phyloP scores from a whole-genome alignment of 1,140 invertebrate species.

The Globodera rostochiensis region DNA sequence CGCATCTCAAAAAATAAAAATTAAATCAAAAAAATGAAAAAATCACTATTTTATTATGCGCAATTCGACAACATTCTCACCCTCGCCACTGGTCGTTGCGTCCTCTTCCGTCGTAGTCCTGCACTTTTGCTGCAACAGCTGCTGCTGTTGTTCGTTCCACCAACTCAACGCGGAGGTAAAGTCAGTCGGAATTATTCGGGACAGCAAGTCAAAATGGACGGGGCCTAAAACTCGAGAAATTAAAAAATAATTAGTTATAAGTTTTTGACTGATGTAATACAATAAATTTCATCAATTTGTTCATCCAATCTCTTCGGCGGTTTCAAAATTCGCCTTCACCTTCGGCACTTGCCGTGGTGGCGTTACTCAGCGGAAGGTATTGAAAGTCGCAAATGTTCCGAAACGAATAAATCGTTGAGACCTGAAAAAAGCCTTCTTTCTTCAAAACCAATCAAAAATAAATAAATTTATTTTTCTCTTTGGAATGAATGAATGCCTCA shows the following conservation, averaged over 20 bases:
- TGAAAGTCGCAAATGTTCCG: slow-evolving; percentile 61
- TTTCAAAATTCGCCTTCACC: not conserved
- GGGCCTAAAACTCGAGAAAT: slow-evolving; percentile 3
- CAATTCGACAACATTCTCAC: not conserved
- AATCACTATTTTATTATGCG: not conserved
- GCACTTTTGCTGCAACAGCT: not conserved
- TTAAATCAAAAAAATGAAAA: slow-evolving; percentile 18
- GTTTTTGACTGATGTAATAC: too few relatives aligned
- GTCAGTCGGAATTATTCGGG: slow-evolving; percentile 49
- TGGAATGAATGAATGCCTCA: slow-evolving; percentile 15
- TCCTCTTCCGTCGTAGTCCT: slow-evolving; percentile 37
- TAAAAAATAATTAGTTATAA: too few relatives aligned
- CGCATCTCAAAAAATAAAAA: slow-evolving; percentile 13
- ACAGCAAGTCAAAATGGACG: slow-evolving; percentile 48
- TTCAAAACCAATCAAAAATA: too few relatives aligned
- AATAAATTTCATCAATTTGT: too few relatives aligned
- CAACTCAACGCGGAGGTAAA: slow-evolving; percentile 49
- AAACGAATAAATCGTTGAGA: slow-evolving; percentile 55
- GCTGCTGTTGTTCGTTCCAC: slow-evolving; percentile 31
- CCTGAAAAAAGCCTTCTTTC: slow-evolving; percentile 23
- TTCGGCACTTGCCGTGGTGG: slow-evolving; percentile 6
- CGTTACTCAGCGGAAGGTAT: slow-evolving; percentile 51
- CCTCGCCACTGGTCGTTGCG: slow-evolving; percentile 20
- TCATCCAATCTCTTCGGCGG: not conserved
- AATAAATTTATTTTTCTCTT: not conserved